These are phyloP conservation scores for Proctacanthus coquilletti DNA, from an alignment of 1,140 invertebrate species.

Conservation along the genomic window DNA sequence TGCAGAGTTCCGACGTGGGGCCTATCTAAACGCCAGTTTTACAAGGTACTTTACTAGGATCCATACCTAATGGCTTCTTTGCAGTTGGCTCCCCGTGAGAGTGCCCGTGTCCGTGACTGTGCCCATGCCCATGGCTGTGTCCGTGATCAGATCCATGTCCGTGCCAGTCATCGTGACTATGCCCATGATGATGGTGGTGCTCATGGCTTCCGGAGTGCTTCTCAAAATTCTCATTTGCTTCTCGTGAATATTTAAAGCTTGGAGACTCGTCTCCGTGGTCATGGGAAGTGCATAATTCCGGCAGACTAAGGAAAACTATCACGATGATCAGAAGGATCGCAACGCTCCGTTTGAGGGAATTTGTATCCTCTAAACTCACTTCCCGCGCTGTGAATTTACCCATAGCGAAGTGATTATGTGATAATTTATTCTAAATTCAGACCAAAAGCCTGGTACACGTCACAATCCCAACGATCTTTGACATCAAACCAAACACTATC, in stretches of 20 bases:
- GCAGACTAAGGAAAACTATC: background rate
- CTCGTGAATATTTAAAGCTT: slow-evolving; percentile 54
- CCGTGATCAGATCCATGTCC: slow-evolving; percentile 8
- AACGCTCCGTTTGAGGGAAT: too few species aligned
- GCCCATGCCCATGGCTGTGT: slow-evolving; percentile 9
- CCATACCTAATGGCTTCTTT: too few species aligned
- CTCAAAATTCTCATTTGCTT: slow-evolving; percentile 43
- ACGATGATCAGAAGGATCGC: background rate
- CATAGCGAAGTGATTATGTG: too few species aligned
- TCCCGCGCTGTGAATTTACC: too few species aligned
- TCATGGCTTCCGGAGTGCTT: slow-evolving; percentile 14
- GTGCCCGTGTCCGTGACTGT: slow-evolving; percentile 8
- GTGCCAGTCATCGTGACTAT: slow-evolving; percentile 16
- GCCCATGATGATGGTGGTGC: slow-evolving; percentile 23
- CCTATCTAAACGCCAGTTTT: too few species aligned
- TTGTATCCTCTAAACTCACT: too few species aligned
- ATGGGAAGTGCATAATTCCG: slow-evolving; percentile 12
- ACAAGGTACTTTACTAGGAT: background rate
- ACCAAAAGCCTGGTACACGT: too few species aligned
- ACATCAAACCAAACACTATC: too few species aligned
- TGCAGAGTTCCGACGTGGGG: too few species aligned
- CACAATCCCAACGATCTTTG: too few species aligned
- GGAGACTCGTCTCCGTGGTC: slow-evolving; percentile 34
- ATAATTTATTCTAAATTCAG: too few species aligned
- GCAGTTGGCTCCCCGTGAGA: slow-evolving; percentile 1